A percentile compares a stretch with the other conserved stretches of the same genome.
Conservation (phyloP, 2,888 invertebrate genomes). For the Bembecia ichneumoniformis region DNA sequence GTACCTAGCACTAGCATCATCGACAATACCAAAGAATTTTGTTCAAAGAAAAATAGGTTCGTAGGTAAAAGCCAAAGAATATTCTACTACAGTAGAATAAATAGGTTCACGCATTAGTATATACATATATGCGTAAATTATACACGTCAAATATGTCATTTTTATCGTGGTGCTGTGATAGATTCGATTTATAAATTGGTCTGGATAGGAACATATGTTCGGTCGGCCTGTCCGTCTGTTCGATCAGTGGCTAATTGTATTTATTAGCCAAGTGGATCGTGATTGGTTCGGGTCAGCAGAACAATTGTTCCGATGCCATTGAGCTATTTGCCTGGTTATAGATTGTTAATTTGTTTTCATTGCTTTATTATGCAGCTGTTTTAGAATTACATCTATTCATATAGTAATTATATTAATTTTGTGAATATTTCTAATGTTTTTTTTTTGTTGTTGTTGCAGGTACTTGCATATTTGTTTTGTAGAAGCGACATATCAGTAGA, state of each 20-base stretch:
- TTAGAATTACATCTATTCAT: not conserved
- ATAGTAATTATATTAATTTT: slow-evolving; percentile 7
- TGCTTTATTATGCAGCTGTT: not conserved
- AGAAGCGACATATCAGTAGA: too few species aligned
- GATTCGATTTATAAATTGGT: not conserved
- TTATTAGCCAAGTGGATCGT: slow-evolving; percentile 40
- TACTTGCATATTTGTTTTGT: too few species aligned
- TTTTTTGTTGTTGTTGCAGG: too few species aligned
- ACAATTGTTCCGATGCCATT: slow-evolving; percentile 37
- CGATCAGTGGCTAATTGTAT: slow-evolving; percentile 53
- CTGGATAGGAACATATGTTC: not conserved
- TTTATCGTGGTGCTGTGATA: too few species aligned
- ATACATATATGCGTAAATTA: too few species aligned
- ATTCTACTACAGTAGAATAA: too few species aligned
- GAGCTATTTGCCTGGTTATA: slow-evolving; percentile 30
- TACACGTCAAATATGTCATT: too few species aligned
- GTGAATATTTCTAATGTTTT: slow-evolving; percentile 1
- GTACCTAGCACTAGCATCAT: too few species aligned
- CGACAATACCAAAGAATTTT: too few species aligned
- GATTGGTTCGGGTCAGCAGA: slow-evolving; percentile 57
- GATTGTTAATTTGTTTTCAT: slow-evolving; percentile 17
- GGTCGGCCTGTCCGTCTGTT: slow-evolving; percentile 28
- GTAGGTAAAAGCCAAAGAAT: too few species aligned
- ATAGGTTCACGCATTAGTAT: too few species aligned
- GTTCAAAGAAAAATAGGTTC: too few species aligned